Evolutionary conservation across 1,140 invertebrate species (phyloP).

Genomic region (Drosophila bipectinata): DNA sequence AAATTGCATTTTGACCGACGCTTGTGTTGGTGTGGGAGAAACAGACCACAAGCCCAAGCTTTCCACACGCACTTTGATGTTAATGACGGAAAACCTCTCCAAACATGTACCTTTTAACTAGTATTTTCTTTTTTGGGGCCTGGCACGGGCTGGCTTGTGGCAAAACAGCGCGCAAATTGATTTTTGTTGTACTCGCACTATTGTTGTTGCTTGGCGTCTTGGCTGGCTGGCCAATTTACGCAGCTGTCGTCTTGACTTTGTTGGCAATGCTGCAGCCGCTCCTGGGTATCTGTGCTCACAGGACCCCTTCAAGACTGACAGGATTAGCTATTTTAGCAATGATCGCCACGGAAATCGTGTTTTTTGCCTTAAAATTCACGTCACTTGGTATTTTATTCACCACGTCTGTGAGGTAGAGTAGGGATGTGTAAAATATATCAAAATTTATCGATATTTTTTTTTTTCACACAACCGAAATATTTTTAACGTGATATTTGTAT

Average conservation of each 20-base stretch:
- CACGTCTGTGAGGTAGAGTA: slow-evolving; percentile 52
- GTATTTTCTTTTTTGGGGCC: slow-evolving; percentile 12
- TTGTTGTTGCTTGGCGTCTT: slow-evolving; percentile 44
- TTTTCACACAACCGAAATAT: no score
- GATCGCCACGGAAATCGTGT: slow-evolving; percentile 56
- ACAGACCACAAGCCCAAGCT: slow-evolving; percentile 7
- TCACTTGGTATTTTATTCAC: slow-evolving; percentile 70
- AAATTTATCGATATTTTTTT: no score
- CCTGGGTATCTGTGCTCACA: background rate
- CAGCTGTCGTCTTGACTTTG: slow-evolving; percentile 19
- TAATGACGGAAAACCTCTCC: background rate
- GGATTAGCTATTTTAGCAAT: slow-evolving; percentile 10
- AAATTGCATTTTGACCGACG: slow-evolving; percentile 42
- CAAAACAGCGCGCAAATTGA: slow-evolving; percentile 64
- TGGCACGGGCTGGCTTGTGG: slow-evolving; percentile 28
- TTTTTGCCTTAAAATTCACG: slow-evolving; percentile 68
- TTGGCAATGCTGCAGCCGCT: background rate
- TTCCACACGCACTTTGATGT: slow-evolving; percentile 15
- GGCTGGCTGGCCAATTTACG: slow-evolving; percentile 40
- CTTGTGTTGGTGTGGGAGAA: slow-evolving; percentile 31
- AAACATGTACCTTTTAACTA: slow-evolving; percentile 58
- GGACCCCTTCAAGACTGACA: slow-evolving; percentile 4
- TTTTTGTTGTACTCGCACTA: slow-evolving; percentile 62
- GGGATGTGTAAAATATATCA: no score
- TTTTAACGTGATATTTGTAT: background rate